These are phyloP conservation scores for Hemithea aestivaria DNA, from an alignment of 2,888 invertebrate species.

Conservation along the genomic window DNA sequence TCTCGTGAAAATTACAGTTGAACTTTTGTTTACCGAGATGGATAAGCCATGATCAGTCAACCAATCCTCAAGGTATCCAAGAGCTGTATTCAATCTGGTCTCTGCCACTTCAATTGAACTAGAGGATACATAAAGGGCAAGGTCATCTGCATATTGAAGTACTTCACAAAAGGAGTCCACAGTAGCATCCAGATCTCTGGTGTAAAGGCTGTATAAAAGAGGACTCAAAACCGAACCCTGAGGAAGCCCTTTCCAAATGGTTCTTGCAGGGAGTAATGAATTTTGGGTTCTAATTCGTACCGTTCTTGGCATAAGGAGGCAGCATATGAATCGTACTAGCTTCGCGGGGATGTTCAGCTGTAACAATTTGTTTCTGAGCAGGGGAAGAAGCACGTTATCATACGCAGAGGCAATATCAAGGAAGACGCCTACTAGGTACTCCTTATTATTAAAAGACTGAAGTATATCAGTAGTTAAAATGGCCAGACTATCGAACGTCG, in stretches of 20 bases:
- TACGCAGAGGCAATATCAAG: constrained; percentile 27
- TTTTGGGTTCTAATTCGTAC: neutral
- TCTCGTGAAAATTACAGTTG: too few relatives aligned
- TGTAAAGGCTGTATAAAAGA: too few relatives aligned
- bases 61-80: too few relatives aligned
- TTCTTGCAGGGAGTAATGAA: neutral
- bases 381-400: constrained; percentile 23
- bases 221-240: too few relatives aligned
- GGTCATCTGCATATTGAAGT: neutral
- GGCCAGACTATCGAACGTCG: constrained; percentile 30
- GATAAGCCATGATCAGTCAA: too few relatives aligned
- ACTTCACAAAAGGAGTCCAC: too few relatives aligned
- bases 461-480: constrained; percentile 19
- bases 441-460: constrained; percentile 16
- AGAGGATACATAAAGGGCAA: neutral
- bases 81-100: too few relatives aligned
- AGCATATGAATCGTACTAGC: constrained; percentile 11
- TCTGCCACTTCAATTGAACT: too few relatives aligned
- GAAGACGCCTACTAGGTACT: constrained; percentile 25
- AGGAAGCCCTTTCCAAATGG: neutral
- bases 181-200: too few relatives aligned
- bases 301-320: neutral
- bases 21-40: too few relatives aligned
- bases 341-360: constrained; percentile 19
- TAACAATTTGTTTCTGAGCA: constrained; percentile 21